phyloP scores from a whole-genome alignment of 2,888 invertebrate genomes.

The Gandaritis pyraliata region DNA sequence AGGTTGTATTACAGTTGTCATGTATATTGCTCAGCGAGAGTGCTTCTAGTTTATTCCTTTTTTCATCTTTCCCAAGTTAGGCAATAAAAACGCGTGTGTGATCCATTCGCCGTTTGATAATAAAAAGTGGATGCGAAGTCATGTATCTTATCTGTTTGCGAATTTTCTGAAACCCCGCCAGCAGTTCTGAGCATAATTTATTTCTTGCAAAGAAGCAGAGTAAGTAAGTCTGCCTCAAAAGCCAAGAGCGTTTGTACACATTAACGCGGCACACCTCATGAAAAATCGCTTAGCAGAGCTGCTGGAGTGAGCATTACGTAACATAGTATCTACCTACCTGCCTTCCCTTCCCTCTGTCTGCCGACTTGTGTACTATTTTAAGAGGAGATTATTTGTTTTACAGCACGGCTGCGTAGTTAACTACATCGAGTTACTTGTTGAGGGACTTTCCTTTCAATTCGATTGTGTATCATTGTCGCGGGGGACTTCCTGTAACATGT shows the following conservation, averaged over 20 bases:
- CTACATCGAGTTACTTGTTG: constrained; percentile 10
- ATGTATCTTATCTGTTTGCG: constrained; percentile 63
- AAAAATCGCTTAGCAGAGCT: constrained; percentile 80
- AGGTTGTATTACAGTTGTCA: constrained; percentile 19
- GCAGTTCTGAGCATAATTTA: constrained; percentile 76
- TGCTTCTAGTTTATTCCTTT: constrained; percentile 26
- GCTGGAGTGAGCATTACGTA: constrained; percentile 60
- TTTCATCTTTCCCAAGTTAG: constrained; percentile 34
- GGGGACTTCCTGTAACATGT: constrained; percentile 2
- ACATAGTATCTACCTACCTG: constrained; percentile 49
- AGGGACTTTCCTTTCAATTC: constrained; percentile 7
- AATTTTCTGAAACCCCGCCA: constrained; percentile 62
- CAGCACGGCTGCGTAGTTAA: constrained; percentile 13
- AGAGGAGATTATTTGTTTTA: constrained; percentile 36
- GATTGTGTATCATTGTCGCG: constrained; percentile 4
- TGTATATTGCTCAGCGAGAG: constrained; percentile 23
- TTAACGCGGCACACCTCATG: constrained; percentile 80
- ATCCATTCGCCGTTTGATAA: constrained; percentile 39
- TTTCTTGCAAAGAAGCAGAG: constrained; percentile 78
- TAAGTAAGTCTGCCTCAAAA: constrained; percentile 66
- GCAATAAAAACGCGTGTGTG: constrained; percentile 37
- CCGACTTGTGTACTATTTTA: constrained; percentile 45
- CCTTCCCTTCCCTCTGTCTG: constrained; percentile 42
- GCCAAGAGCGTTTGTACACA: constrained; percentile 80
- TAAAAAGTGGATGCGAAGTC: constrained; percentile 39